A percentile compares a stretch with the other conserved stretches of the same genome.
Conservation (phyloP, 2,113 vertebrate species). For the Scatophagus argus region DNA sequence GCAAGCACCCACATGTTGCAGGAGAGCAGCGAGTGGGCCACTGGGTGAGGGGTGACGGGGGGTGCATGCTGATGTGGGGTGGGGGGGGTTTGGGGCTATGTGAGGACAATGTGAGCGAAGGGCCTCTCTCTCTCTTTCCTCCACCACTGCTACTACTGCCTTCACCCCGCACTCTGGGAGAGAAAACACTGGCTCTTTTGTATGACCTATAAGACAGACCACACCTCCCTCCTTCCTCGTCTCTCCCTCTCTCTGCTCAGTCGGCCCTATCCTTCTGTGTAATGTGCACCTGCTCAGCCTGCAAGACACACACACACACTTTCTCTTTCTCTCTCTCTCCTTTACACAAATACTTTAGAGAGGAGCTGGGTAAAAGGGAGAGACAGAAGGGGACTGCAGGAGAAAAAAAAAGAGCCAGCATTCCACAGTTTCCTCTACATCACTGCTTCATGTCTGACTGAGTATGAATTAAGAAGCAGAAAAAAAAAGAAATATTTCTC, state of each 20-base stretch:
- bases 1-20: conserved; percentile 23
- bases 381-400: conserved; percentile 6
- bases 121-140: conserved; percentile 53
- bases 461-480: not conserved
- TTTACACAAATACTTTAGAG: conserved; percentile 36
- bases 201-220: conserved; percentile 70
- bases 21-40: conserved; percentile 26
- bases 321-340: conserved; percentile 22
- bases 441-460: conserved; percentile 10
- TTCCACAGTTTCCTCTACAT: conserved; percentile 34
- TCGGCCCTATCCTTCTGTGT: conserved; percentile 67
- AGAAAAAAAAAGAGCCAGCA: conserved; percentile 15
- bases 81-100: conserved; percentile 34
- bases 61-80: conserved; percentile 6
- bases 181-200: conserved; percentile 81
- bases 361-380: conserved; percentile 43
- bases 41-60: conserved; percentile 53
- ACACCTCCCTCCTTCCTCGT: conserved; percentile 28
- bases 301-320: conserved; percentile 32
- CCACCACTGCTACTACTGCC: conserved; percentile 45
- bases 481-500: not conserved
- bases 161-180: conserved; percentile 35
- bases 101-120: conserved; percentile 68
- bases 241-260: conserved; percentile 49
- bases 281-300: conserved; percentile 77